A percentile compares a stretch with the other conserved stretches of the same genome.
phyloP scores from a whole-genome alignment of 1,140 invertebrate genomes.

The Ips nitidus region DNA sequence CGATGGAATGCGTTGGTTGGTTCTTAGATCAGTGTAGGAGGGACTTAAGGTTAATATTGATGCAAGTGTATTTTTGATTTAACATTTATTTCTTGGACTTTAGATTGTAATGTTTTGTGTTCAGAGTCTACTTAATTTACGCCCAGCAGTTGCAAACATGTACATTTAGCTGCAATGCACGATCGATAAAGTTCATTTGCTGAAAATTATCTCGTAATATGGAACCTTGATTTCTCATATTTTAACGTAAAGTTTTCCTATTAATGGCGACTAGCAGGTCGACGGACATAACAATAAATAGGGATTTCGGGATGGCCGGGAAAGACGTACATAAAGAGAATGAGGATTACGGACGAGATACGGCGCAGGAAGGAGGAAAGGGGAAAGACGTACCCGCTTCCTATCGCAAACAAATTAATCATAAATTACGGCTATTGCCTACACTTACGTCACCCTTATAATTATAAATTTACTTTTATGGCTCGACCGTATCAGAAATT shows the following conservation, averaged over 20 bases:
- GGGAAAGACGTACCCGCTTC: constrained; percentile 28
- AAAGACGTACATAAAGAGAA: constrained; percentile 34
- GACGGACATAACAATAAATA: constrained; percentile 30
- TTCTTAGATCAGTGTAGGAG: constrained; percentile 1
- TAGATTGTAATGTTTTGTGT: no score
- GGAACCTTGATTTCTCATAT: constrained; percentile 20
- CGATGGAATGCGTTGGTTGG: constrained; percentile 35
- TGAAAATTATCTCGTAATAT: constrained; percentile 5
- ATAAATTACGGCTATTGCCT: constrained; percentile 45
- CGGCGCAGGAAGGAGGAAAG: constrained; percentile 5
- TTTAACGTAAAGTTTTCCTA: constrained; percentile 20
- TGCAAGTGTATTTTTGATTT: no score
- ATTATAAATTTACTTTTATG: constrained; percentile 47
- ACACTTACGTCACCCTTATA: constrained; percentile 46
- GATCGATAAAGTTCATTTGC: constrained; percentile 3
- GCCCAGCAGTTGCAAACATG: no score
- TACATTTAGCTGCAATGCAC: no score
- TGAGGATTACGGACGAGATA: constrained; percentile 30
- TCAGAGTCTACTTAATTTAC: no score
- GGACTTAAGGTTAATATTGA: background rate
- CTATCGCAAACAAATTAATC: constrained; percentile 45
- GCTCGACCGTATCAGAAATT: constrained; percentile 45
- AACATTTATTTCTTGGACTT: no score
- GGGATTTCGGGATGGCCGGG: constrained; percentile 28
- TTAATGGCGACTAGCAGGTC: constrained; percentile 29